Conservation (phyloP, 2,797 vertebrate genomes). For the Apodemus agrarius region DNA sequence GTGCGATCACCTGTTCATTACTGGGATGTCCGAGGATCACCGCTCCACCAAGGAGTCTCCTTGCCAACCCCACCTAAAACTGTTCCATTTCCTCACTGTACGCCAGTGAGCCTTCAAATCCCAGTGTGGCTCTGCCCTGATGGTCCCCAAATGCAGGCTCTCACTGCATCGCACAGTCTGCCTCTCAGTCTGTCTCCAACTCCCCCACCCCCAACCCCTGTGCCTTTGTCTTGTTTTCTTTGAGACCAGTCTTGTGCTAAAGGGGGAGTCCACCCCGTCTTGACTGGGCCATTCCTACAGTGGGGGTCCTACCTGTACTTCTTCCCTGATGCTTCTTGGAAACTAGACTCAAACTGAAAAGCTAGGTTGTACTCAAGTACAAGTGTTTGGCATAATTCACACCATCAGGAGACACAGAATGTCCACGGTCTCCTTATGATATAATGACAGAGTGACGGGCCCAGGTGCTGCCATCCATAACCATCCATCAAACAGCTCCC, state of each 20-base stretch:
- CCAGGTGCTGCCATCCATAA: background rate
- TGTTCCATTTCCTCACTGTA: rapidly evolving
- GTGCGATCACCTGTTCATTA: rapidly evolving
- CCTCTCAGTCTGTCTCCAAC: too few species aligned
- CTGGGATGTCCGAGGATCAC: background rate
- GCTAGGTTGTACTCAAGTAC: background rate
- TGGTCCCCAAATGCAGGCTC: background rate
- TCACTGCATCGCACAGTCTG: rapidly evolving
- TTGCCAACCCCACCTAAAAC: background rate
- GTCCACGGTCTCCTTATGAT: background rate
- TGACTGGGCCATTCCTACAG: rapidly evolving
- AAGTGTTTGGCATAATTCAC: rapidly evolving
- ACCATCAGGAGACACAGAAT: rapidly evolving
- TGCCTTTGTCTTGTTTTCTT: background rate
- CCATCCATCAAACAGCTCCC: background rate
- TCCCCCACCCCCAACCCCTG: too few species aligned
- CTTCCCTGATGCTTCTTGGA: background rate
- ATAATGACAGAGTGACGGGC: rapidly evolving
- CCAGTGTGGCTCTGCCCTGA: too few species aligned
- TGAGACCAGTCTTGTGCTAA: background rate
- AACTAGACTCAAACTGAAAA: background rate
- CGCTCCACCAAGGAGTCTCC: too few species aligned
- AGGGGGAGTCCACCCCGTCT: rapidly evolving
- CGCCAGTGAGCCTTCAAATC: background rate
- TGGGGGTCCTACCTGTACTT: rapidly evolving